These are phyloP conservation scores for Notolabrus celidotus DNA, from an alignment of 2,797 vertebrate genomes.

Conservation along the genomic window DNA sequence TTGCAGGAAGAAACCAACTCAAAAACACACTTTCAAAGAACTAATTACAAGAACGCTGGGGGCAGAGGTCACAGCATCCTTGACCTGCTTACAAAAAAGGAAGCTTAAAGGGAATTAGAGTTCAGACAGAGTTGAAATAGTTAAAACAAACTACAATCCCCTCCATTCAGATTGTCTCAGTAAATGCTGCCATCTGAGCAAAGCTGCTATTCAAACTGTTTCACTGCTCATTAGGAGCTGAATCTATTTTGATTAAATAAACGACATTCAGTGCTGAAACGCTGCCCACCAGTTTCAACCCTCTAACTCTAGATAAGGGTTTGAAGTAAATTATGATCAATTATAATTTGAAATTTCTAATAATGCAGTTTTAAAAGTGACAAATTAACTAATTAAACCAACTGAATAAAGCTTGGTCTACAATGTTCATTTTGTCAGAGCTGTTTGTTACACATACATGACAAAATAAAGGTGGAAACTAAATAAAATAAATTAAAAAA, in stretches of 20 bases:
- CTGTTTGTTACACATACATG: too few relatives aligned
- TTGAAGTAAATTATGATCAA: too few relatives aligned
- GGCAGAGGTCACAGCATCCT: conserved; percentile 39
- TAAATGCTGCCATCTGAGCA: conserved; percentile 3
- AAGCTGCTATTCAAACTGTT: background rate
- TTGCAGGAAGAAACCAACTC: background rate
- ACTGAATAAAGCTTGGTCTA: too few relatives aligned
- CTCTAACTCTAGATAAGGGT: too few relatives aligned
- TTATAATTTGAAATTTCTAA: too few relatives aligned
- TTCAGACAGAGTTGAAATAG: conserved; percentile 37
- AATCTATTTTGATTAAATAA: background rate
- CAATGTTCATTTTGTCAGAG: too few relatives aligned
- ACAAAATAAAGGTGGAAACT: too few relatives aligned
- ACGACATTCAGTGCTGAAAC: background rate
- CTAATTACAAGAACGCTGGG: background rate
- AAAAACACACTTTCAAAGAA: conserved; percentile 7
- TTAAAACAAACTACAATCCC: conserved; percentile 34
- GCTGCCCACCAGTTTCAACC: too few relatives aligned
- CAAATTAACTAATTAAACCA: too few relatives aligned
- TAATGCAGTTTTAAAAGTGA: too few relatives aligned
- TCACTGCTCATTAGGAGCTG: background rate
- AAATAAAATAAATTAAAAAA: too few relatives aligned
- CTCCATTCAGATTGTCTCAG: conserved; percentile 1
- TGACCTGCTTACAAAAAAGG: conserved; percentile 33
- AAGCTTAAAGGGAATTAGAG: conserved; percentile 48